Evolutionary conservation across 2,888 invertebrate species (phyloP).

Genomic region (Oscheius sp.): DNA sequence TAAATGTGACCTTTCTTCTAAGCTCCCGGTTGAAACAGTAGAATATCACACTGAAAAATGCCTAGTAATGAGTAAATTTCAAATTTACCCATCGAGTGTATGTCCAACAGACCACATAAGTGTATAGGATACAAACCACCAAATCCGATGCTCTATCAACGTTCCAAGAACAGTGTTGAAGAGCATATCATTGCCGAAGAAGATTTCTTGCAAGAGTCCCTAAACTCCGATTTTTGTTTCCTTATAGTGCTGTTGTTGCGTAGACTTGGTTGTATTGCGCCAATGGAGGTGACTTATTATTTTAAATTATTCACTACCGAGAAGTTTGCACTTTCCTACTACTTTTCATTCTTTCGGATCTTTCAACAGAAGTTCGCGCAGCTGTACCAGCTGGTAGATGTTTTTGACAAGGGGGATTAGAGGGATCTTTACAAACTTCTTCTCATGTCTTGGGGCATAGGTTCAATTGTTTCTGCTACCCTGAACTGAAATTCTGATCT

Average conservation of each 20-base stretch:
- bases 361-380: no score
- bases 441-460: no score
- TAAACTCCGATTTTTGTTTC: neutral
- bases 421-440: no score
- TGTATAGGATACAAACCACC: slow-evolving; percentile 22
- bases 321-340: no score
- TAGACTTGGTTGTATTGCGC: no score
- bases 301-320: no score
- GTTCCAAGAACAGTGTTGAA: slow-evolving; percentile 17
- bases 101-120: slow-evolving; percentile 19
- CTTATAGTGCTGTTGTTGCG: no score
- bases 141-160: slow-evolving; percentile 4
- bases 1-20: slow-evolving; percentile 5
- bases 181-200: slow-evolving; percentile 25
- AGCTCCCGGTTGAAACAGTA: slow-evolving; percentile 16
- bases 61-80: neutral
- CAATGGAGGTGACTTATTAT: no score
- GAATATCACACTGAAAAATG: slow-evolving; percentile 12
- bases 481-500: no score
- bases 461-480: no score
- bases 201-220: slow-evolving; percentile 21
- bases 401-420: neutral
- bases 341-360: no score
- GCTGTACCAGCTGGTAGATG: neutral
- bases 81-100: slow-evolving; percentile 13